Percentiles rank a stretch among this genome's conserved stretches.
Evolutionary conservation across 2,113 vertebrate genomes (phyloP).

Genomic region (Promerops cafer): DNA sequence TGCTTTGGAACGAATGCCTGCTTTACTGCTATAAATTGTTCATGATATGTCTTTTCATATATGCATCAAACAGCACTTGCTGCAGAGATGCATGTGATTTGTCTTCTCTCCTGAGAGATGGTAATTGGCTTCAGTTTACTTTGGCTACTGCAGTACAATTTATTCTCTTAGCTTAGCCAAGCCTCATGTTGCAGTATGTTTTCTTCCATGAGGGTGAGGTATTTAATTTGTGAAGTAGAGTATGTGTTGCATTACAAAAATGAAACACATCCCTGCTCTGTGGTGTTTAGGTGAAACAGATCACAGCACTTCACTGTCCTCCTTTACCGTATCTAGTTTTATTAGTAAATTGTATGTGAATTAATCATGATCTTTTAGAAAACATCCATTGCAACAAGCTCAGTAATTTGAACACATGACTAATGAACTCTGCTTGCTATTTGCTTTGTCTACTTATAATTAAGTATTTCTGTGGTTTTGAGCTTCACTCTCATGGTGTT

Average conservation of each 20-base stretch:
- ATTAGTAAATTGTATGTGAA: neutral
- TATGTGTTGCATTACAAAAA: neutral
- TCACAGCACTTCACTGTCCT: neutral
- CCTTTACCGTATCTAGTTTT: neutral
- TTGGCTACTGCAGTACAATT: conserved; percentile 42
- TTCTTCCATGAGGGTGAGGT: neutral
- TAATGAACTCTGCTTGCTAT: neutral
- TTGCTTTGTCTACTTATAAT: neutral
- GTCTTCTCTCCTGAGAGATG: conserved; percentile 41
- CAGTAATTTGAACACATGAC: neutral
- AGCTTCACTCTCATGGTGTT: neutral
- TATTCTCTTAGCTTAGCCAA: conserved; percentile 19
- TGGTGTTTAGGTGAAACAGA: neutral
- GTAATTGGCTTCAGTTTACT: conserved; percentile 48
- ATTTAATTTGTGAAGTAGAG: conserved; percentile 18
- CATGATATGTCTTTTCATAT: conserved; percentile 62
- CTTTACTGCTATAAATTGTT: conserved; percentile 66
- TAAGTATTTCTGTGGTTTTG: neutral
- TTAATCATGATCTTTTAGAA: neutral
- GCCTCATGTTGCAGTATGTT: conserved; percentile 15
- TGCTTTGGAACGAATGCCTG: neutral
- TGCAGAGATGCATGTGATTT: conserved; percentile 50
- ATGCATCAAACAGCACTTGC: conserved; percentile 58
- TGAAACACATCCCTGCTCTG: neutral
- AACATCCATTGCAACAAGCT: neutral